Evolutionary conservation across 2,888 invertebrate genomes (phyloP).

Genomic region (Scaptomyza caliginosa): DNA sequence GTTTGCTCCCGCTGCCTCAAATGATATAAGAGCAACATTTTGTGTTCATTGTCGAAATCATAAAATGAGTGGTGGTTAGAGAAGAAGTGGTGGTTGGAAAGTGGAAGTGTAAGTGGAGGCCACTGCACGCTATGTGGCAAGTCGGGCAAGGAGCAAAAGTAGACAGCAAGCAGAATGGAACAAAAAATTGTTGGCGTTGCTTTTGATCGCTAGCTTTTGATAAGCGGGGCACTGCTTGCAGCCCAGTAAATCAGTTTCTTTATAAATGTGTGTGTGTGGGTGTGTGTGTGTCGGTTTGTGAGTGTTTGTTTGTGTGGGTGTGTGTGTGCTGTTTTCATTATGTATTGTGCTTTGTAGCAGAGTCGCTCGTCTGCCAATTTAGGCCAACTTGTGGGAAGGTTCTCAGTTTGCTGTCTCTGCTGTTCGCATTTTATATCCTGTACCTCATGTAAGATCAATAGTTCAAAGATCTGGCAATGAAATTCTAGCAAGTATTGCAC

Average conservation of each 20-base stretch:
- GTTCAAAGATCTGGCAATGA: neutral
- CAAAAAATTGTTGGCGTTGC: slow-evolving; percentile 40
- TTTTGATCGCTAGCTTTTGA: slow-evolving; percentile 67
- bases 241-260: slow-evolving; percentile 34
- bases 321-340: slow-evolving; percentile 40
- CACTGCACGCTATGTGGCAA: neutral
- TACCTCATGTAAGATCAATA: neutral
- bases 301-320: slow-evolving; percentile 4
- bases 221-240: slow-evolving; percentile 56
- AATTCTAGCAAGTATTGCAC: too few species aligned
- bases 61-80: neutral
- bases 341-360: slow-evolving; percentile 43
- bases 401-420: slow-evolving; percentile 7
- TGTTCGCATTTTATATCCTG: slow-evolving; percentile 3
- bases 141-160: neutral
- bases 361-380: slow-evolving; percentile 46
- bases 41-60: slow-evolving; percentile 23
- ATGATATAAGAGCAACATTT: slow-evolving; percentile 21
- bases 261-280: neutral
- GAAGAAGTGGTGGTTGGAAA: neutral
- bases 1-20: neutral
- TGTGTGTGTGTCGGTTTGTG: slow-evolving; percentile 16
- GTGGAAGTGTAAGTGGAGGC: neutral
- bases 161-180: slow-evolving; percentile 19
- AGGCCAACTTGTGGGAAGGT: slow-evolving; percentile 62